Conservation (phyloP, 2,113 vertebrate genomes). For the Chaetorhynchus papuensis region DNA sequence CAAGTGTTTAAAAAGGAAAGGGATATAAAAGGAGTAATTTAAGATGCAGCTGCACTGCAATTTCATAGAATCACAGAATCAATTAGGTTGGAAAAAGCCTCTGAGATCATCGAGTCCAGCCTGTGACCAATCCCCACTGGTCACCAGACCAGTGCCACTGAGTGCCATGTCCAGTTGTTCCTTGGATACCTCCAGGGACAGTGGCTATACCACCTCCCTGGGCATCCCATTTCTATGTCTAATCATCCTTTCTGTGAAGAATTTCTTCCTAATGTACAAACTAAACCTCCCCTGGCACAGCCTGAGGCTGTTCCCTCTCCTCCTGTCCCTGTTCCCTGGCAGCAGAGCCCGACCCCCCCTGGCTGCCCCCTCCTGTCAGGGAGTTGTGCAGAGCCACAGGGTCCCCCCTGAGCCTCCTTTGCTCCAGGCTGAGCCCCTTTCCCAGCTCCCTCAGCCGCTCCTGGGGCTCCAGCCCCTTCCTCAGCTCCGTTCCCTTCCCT, state of each 20-base stretch:
- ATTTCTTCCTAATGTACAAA: neutral
- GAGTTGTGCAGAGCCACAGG: neutral
- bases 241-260: neutral
- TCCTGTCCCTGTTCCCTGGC: neutral
- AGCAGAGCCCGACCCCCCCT: neutral
- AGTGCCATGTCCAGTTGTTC: neutral
- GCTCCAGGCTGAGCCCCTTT: neutral
- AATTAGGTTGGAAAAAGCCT: neutral
- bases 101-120: neutral
- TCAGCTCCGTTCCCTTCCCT: neutral
- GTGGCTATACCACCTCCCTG: no score
- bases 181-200: neutral
- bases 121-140: rapidly evolving
- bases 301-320: neutral
- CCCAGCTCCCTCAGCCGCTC: neutral
- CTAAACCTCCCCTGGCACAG: neutral
- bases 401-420: neutral
- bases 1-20: neutral
- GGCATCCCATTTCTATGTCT: neutral
- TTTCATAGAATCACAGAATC: neutral
- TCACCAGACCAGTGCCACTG: neutral
- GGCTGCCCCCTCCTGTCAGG: neutral
- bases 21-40: neutral
- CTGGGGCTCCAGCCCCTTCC: neutral
- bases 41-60: neutral